These are phyloP conservation scores for Sthenelais limicola DNA, from an alignment of 2,888 invertebrate species.

Conservation along the genomic window DNA sequence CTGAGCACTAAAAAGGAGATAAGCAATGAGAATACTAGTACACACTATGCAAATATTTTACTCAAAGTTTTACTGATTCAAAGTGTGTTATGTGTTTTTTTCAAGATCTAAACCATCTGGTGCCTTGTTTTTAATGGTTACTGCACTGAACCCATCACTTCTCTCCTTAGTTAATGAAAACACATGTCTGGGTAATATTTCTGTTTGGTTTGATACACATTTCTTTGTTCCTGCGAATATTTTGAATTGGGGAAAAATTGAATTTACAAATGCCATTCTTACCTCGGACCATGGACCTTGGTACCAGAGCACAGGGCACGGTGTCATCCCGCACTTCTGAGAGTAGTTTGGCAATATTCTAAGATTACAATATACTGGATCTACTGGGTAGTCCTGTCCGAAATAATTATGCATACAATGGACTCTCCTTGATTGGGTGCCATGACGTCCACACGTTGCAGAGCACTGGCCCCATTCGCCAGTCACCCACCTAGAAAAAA, in stretches of 20 bases:
- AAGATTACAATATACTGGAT: constrained; percentile 14
- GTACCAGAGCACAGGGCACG: constrained; percentile 7
- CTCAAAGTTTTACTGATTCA: background rate
- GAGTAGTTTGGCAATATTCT: background rate
- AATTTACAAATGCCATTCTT: background rate
- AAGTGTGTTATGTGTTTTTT: background rate
- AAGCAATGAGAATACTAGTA: background rate
- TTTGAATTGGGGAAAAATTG: background rate
- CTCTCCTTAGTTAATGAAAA: background rate
- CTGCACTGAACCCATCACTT: background rate
- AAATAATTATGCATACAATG: constrained; percentile 35
- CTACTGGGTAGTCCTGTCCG: constrained; percentile 37
- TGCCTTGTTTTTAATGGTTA: background rate
- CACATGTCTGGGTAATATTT: background rate
- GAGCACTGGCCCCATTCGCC: constrained; percentile 31
- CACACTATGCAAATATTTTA: background rate
- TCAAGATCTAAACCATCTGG: too few relatives aligned
- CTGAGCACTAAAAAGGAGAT: constrained; percentile 16
- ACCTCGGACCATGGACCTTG: constrained; percentile 24
- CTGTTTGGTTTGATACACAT: background rate
- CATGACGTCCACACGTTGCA: constrained; percentile 27
- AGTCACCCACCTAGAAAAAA: constrained; percentile 31
- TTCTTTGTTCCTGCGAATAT: background rate
- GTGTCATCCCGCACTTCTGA: constrained; percentile 13
- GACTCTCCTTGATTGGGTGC: constrained; percentile 28